Evolutionary conservation across 2,888 invertebrate species (phyloP).

Genomic region (Piscicola geometra): DNA sequence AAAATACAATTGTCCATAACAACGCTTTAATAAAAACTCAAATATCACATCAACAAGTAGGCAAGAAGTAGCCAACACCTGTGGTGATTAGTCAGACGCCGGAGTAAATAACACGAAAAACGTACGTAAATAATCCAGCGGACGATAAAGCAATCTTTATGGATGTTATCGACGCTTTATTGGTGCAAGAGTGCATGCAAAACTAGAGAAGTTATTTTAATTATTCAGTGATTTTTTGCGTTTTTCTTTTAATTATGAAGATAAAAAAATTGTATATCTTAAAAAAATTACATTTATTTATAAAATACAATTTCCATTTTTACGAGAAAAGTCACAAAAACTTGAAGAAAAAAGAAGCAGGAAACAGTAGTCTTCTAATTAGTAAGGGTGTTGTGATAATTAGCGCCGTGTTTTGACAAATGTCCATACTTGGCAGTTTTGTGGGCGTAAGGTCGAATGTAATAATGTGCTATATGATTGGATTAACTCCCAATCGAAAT

Average conservation of each 20-base stretch:
- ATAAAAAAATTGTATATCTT: neutral
- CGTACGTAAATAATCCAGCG: conserved; percentile 8
- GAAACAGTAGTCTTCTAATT: neutral
- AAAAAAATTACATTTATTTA: neutral
- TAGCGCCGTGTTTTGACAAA: conserved; percentile 12
- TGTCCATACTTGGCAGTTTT: conserved; percentile 1
- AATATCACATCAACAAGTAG: no score
- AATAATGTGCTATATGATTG: neutral
- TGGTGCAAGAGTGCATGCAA: neutral
- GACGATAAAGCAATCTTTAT: neutral
- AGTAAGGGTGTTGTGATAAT: neutral
- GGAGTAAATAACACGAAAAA: conserved; percentile 6
- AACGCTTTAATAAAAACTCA: no score
- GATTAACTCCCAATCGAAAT: neutral
- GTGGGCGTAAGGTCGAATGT: conserved; percentile 9
- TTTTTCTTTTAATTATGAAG: neutral
- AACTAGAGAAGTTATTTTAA: neutral
- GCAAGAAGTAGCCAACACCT: neutral
- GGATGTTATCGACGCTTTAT: neutral
- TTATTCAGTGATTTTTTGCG: neutral
- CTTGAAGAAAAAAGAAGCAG: no score
- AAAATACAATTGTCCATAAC: no score
- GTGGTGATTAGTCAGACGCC: neutral
- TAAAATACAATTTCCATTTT: neutral
- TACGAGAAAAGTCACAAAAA: no score